These are phyloP conservation scores for Liodrosophila aerea DNA, from an alignment of 2,888 invertebrate genomes.

Conservation along the genomic window DNA sequence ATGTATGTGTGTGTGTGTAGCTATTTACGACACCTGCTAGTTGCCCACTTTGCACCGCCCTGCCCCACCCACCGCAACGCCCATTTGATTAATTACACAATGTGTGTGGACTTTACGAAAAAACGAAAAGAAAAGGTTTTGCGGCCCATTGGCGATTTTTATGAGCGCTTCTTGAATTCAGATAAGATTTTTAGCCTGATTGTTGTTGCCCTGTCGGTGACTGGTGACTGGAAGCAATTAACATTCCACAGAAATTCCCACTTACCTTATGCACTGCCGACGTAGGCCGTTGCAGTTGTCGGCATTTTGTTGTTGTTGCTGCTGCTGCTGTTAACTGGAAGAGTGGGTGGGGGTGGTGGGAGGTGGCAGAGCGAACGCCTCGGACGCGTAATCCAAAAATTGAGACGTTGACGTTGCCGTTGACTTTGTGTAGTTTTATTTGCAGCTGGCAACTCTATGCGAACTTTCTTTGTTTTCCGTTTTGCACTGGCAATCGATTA, in stretches of 20 bases:
- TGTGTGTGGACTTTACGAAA: constrained; percentile 36
- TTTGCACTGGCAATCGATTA: constrained; percentile 45
- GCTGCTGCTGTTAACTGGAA: constrained; percentile 14
- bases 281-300: constrained; percentile 56
- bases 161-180: constrained; percentile 45
- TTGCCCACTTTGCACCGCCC: constrained; percentile 17
- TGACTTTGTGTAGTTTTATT: no score
- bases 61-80: background rate
- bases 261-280: constrained; percentile 72
- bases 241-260: constrained; percentile 66
- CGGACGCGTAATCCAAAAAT: constrained; percentile 53
- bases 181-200: constrained; percentile 59
- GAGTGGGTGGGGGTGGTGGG: background rate
- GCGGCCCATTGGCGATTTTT: constrained; percentile 53
- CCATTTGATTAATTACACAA: constrained; percentile 62
- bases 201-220: constrained; percentile 22
- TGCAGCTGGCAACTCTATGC: background rate
- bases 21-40: constrained; percentile 51
- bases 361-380: constrained; percentile 14
- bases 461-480: constrained; percentile 41
- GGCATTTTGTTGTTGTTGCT: constrained; percentile 49
- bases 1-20: constrained; percentile 9
- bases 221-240: constrained; percentile 44
- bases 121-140: constrained; percentile 16
- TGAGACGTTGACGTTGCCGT: no score